phyloP scores from a whole-genome alignment of 1,140 invertebrate species.

The Lysiphlebus fabarum region DNA sequence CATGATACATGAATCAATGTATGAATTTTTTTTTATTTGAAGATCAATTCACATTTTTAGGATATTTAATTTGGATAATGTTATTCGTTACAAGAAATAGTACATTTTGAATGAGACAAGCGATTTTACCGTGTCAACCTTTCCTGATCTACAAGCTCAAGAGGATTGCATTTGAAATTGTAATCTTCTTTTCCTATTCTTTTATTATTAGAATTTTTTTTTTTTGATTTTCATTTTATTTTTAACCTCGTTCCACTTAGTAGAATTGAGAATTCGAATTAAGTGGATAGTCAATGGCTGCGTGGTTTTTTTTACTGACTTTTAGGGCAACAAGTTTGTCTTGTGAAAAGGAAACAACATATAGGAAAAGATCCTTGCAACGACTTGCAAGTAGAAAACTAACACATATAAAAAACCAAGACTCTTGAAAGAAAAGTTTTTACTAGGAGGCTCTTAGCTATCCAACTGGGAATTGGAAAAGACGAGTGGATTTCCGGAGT shows the following conservation, averaged over 20 bases:
- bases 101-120: slow-evolving; percentile 2
- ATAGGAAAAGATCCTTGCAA: too few relatives aligned
- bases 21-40: too few relatives aligned
- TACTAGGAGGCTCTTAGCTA: too few relatives aligned
- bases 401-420: too few relatives aligned
- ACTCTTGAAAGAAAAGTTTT: too few relatives aligned
- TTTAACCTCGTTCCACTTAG: slow-evolving; percentile 18
- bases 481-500: too few relatives aligned
- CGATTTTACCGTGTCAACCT: slow-evolving; percentile 39
- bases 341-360: too few relatives aligned
- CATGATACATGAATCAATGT: too few relatives aligned
- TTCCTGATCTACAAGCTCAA: slow-evolving; percentile 23
- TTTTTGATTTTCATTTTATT: slow-evolving; percentile 17
- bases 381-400: too few relatives aligned
- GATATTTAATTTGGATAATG: slow-evolving; percentile 44
- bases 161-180: slow-evolving; percentile 49
- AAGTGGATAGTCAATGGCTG: neutral
- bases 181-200: slow-evolving; percentile 33
- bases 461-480: too few relatives aligned
- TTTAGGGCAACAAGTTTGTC: too few relatives aligned
- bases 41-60: slow-evolving; percentile 26
- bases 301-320: too few relatives aligned
- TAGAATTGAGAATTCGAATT: slow-evolving; percentile 5
- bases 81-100: slow-evolving; percentile 24
- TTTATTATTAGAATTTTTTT: slow-evolving; percentile 17